These are phyloP conservation scores for Anthoscopus minutus DNA, from an alignment of 2,113 vertebrate species.

Conservation along the genomic window DNA sequence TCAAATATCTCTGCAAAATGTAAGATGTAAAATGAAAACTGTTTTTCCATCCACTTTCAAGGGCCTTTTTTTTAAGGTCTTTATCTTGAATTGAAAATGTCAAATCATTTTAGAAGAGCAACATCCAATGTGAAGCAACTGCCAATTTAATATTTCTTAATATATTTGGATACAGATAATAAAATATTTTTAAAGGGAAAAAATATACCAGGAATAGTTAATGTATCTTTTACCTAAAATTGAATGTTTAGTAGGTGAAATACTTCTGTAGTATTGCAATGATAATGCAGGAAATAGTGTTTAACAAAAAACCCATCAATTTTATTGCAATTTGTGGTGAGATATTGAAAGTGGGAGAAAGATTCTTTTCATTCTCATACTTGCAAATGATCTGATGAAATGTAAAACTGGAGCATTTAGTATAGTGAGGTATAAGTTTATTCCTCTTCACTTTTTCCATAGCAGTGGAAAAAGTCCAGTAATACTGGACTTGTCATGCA, in stretches of 20 bases:
- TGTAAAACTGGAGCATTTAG: neutral
- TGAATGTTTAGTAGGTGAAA: neutral
- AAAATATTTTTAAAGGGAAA: neutral
- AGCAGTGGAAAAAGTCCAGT: neutral
- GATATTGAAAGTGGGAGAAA: neutral
- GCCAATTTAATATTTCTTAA: neutral
- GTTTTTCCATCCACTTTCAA: neutral
- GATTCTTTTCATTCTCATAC: neutral
- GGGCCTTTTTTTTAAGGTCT: neutral
- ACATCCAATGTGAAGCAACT: neutral
- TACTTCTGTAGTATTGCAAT: neutral
- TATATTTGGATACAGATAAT: neutral
- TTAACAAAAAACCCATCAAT: neutral
- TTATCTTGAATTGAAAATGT: neutral
- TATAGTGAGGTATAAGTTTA: neutral
- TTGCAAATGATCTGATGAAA: neutral
- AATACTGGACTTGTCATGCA: neutral
- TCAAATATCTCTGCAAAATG: neutral
- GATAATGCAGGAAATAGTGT: neutral
- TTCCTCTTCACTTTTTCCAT: neutral
- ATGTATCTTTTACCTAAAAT: neutral
- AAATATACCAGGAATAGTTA: neutral
- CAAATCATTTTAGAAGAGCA: neutral
- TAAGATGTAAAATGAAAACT: neutral
- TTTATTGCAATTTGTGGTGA: neutral